These are phyloP conservation scores for Phengaris arion DNA, from an alignment of 2,888 invertebrate species.

Conservation along the genomic window DNA sequence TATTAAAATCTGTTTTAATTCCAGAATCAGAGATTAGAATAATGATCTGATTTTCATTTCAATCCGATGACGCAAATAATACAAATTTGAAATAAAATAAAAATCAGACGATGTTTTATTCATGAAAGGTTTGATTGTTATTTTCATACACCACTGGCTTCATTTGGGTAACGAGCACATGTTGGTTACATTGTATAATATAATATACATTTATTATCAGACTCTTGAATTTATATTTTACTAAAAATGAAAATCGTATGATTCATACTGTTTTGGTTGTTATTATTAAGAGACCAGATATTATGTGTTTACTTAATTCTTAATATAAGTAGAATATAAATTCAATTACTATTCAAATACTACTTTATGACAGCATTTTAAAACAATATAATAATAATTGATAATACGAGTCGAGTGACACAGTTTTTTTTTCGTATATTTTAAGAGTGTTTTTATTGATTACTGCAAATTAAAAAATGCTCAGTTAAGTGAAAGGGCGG, in stretches of 20 bases:
- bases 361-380: no score
- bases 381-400: no score
- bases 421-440: no score
- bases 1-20: no score
- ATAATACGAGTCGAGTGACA: no score
- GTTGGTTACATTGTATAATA: background rate
- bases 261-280: background rate
- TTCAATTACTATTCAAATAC: no score
- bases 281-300: no score
- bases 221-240: background rate
- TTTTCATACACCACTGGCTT: background rate
- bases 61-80: background rate
- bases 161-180: background rate
- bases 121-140: background rate
- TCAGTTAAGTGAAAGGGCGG: background rate
- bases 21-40: background rate
- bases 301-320: no score
- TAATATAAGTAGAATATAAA: no score
- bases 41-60: background rate
- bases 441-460: background rate
- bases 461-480: background rate
- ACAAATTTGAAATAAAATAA: background rate
- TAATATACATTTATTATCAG: background rate
- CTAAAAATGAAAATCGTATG: background rate
- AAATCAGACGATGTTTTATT: constrained; percentile 3